Evolutionary conservation across 1,140 invertebrate species (phyloP).

Genomic region (Trialeurodes vaporariorum): DNA sequence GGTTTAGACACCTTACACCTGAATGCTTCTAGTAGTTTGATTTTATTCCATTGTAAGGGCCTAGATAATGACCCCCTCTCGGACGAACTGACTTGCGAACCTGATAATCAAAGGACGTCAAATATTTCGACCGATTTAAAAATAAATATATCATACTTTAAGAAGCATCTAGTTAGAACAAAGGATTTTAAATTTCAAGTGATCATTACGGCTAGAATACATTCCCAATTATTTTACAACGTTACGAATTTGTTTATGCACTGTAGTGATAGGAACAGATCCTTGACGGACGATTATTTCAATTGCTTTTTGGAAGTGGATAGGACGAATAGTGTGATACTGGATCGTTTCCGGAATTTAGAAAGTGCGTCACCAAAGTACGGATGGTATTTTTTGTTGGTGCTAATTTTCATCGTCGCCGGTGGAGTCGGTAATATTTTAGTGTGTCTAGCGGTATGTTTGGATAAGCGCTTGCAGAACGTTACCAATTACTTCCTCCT

Average conservation of each 20-base stretch:
- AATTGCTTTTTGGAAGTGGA: conserved; percentile 10
- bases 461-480: conserved; percentile 75
- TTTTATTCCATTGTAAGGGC: too few relatives aligned
- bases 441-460: conserved; percentile 76
- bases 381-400: conserved; percentile 66
- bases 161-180: not conserved
- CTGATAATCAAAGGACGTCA: too few relatives aligned
- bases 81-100: not conserved
- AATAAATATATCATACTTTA: not conserved
- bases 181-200: not conserved
- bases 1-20: too few relatives aligned
- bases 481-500: conserved; percentile 92
- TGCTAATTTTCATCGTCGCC: conserved; percentile 67
- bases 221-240: not conserved
- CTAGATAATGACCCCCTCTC: too few relatives aligned
- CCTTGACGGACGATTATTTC: not conserved
- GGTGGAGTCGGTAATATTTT: conserved; percentile 84
- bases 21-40: too few relatives aligned
- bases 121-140: too few relatives aligned
- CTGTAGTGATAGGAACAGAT: not conserved
- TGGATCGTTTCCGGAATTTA: too few relatives aligned
- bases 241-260: not conserved
- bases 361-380: conserved; percentile 35
- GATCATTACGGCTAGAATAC: not conserved
- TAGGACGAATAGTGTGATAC: too few relatives aligned